Evolutionary conservation across 2,113 vertebrate genomes (phyloP), one percentile per base, ranked within the genome.

Genomic region (Galbula dea): DNA sequence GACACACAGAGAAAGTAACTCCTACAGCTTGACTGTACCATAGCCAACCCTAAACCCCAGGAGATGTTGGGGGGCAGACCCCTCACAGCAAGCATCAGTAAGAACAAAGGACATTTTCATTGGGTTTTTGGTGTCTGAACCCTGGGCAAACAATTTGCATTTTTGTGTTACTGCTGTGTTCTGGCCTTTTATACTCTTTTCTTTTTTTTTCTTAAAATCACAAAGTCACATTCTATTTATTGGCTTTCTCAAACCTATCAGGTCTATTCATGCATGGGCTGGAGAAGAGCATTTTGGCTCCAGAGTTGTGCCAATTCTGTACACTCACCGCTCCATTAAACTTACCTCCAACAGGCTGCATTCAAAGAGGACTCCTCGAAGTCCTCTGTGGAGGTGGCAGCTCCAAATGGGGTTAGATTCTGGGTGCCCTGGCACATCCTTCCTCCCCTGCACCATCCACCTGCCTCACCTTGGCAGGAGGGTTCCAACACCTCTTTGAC

Each of bases 141-240:
- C 29, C 90, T 86, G 55, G n/a, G 51, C 65, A 90, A 92, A 80
- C 54, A 41, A 11, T 52, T 49, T 1, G 15, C 24, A 51, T 75
- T 94, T 86, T 68, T 61, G 63, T 11, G 2, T 43, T 16, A n/a
- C 43, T 81, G 32, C 78, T 92, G 23, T 75, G 46, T 75, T 77
- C 55, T 58, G 23, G 65, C 68, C 34, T 90, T 88, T 91, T 65
- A 65, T 59, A 18, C 18, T 5, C 26, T 57, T 10, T 41, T 27
- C 20, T 12, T 9, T 15, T 41, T 7, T 20, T 49, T 37, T 27
- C 69, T 54, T 45, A 37, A 32, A 69, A 76, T 57, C 72, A 71
- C 7, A 3, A 86, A 84, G 63, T 74, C 61, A 92, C 57, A 52
- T 77, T 94, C 18, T 72, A 63, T 74, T 89, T 93, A 16, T 36